Base-by-base conservation (phyloP, 2,113 vertebrate genomes). In the Calidris pugnax region DNA sequence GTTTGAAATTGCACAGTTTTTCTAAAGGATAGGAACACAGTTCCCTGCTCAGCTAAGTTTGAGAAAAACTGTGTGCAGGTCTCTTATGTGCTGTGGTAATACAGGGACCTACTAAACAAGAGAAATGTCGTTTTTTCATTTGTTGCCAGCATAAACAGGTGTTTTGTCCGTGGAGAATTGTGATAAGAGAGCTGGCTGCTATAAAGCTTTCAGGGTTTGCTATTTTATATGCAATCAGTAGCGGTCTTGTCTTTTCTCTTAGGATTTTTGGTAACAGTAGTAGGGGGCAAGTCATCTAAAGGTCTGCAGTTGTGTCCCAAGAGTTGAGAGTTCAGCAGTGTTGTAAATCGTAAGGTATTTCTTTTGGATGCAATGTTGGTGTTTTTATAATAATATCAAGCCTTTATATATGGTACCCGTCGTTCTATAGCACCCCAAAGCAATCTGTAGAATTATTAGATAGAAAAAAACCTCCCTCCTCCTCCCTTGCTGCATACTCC, bases 111-210 rank as follows among this genome's bases (percentile, higher is more conserved):
- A 35, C 35, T 62, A 41, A 87, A 85, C 32, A 85, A 92, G 48
- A 88, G 35, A 68, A 48, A 26, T 12, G 2, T 17, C 2, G 14
- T 43, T 80, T 77, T 43, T 94, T 9, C 33, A 56, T 88, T 86
- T 85, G 6, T 63, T 94, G 81, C 64, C 71, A 86, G 41, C 57
- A 63, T 55, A 73, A 92, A 32, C 74, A 97, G 60, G 57, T 96
- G 64, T 77, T 96, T 93, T 92, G 41, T 86, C 86, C 57, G 13
- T 67, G 68, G 78, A 92, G 74, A 48, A 73, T 35, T 96, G 63
- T 87, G 78, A 91, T 89, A 91, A 93, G 68, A 87, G 84, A 91
- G 39, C 51, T 95, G 86, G 22, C 30, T 80, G 64, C 77, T 89
- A 4, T 66, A 89, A 85, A 90, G 47, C 66, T 88, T 94, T 80